phyloP scores from a whole-genome alignment of 2,113 vertebrate species.

The Oceanodroma tethys region DNA sequence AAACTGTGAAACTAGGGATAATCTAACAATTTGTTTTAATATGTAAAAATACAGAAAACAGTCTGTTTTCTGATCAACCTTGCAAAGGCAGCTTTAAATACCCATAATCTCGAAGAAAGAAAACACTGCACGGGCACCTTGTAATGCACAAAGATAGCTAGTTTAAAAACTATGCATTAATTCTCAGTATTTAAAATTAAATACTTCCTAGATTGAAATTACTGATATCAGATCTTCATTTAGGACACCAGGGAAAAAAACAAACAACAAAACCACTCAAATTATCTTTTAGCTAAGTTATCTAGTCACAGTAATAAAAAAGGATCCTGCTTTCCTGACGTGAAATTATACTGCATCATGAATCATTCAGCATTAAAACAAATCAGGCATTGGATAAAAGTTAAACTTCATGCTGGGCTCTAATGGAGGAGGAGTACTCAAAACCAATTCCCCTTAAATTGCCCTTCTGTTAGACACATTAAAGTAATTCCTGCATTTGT shows the following conservation, averaged over 20 bases:
- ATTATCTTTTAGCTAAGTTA: conserved; percentile 6
- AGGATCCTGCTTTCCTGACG: background rate
- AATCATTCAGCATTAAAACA: conserved; percentile 49
- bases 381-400: conserved; percentile 47
- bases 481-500: conserved; percentile 6
- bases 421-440: conserved; percentile 43
- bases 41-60: background rate
- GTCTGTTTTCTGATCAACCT: background rate
- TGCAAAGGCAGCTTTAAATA: background rate
- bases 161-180: background rate
- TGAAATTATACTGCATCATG: conserved; percentile 23
- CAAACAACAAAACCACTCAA: background rate
- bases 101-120: background rate
- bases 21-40: background rate
- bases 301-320: conserved; percentile 8
- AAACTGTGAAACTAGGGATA: background rate
- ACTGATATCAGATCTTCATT: background rate
- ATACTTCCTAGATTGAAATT: background rate
- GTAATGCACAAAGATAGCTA: background rate
- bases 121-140: background rate
- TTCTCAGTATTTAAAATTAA: background rate
- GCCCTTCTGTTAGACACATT: conserved; percentile 15
- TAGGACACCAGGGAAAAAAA: background rate
- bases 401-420: conserved; percentile 28
- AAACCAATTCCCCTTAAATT: conserved; percentile 46